Evolutionary conservation across 2,113 vertebrate genomes (phyloP).

Genomic region (Seriola quinqueradiata): DNA sequence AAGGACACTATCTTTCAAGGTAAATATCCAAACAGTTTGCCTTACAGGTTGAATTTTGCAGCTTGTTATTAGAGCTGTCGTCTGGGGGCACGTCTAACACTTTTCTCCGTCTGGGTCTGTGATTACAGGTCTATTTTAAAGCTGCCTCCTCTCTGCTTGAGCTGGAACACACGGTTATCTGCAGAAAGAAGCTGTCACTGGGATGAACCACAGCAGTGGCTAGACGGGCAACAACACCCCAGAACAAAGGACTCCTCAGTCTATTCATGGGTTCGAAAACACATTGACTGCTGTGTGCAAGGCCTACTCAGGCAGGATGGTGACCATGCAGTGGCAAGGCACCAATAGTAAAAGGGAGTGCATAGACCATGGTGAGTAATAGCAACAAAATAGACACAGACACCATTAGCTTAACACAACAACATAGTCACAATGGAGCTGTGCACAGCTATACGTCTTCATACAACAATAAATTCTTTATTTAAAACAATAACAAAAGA

Average conservation of each 20-base stretch:
- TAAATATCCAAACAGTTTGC: slow-evolving; percentile 28
- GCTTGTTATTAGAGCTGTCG: slow-evolving; percentile 38
- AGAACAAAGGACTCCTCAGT: slow-evolving; percentile 74
- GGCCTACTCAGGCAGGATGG: slow-evolving; percentile 31
- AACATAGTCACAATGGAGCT: slow-evolving; percentile 32
- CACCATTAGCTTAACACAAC: slow-evolving; percentile 19
- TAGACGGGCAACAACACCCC: slow-evolving; percentile 48
- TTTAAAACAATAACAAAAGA: slow-evolving; percentile 1
- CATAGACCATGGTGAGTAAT: slow-evolving; percentile 38
- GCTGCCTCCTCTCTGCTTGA: slow-evolving; percentile 44
- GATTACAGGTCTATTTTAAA: slow-evolving; percentile 77
- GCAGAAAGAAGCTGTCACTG: slow-evolving; percentile 70
- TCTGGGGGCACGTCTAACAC: slow-evolving; percentile 44
- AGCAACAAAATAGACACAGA: slow-evolving; percentile 50
- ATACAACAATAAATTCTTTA: slow-evolving; percentile 13
- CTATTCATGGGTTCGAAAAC: slow-evolving; percentile 64
- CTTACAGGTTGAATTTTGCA: slow-evolving; percentile 31
- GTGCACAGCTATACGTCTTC: background rate
- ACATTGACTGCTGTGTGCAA: slow-evolving; percentile 58
- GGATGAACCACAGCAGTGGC: slow-evolving; percentile 50
- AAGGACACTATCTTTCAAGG: slow-evolving; percentile 19
- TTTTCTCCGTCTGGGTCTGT: slow-evolving; percentile 52
- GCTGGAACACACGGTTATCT: slow-evolving; percentile 66
- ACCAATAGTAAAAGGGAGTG: slow-evolving; percentile 46
- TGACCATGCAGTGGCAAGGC: slow-evolving; percentile 54